These are phyloP conservation scores for Eclectus roratus DNA, from an alignment of 2,113 vertebrate genomes.

Conservation along the genomic window DNA sequence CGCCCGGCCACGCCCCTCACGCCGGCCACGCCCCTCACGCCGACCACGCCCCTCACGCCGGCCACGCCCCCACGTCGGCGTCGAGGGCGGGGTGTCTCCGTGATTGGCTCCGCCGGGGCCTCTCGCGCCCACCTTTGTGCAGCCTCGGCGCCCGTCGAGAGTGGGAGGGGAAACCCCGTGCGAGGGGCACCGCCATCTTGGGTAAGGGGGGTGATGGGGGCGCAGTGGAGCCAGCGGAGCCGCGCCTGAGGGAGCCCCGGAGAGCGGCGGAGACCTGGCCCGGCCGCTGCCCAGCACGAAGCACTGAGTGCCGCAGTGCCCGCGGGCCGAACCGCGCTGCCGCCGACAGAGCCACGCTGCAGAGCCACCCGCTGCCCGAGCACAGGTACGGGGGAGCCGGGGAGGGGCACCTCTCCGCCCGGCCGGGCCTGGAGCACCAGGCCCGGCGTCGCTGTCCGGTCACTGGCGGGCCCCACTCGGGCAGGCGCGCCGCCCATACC, in stretches of 20 bases:
- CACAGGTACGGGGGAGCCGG: constrained; percentile 56
- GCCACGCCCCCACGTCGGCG: background rate
- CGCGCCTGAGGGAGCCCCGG: background rate
- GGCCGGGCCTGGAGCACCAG: background rate
- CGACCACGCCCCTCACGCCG: background rate
- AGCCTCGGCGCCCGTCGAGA: constrained; percentile 65
- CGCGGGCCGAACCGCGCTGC: background rate
- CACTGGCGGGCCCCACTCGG: background rate
- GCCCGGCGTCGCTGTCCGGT: background rate
- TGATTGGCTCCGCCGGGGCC: constrained; percentile 44
- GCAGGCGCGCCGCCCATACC: constrained; percentile 33
- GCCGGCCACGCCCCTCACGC: background rate
- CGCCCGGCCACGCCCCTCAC: too few relatives aligned
- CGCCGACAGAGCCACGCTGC: constrained; percentile 61
- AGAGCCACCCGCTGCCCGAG: constrained; percentile 65
- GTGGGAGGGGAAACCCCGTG: constrained; percentile 90
- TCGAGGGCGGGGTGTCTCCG: background rate
- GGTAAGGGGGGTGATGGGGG: constrained; percentile 76
- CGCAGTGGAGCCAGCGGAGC: background rate
- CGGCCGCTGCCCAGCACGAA: background rate
- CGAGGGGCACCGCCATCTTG: constrained; percentile 87
- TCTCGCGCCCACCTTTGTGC: constrained; percentile 66
- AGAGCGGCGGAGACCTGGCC: constrained; percentile 5
- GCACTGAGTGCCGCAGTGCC: background rate
- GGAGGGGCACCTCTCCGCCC: background rate